Conservation (phyloP, 2,113 vertebrate genomes). For the Proterorhinus semilunaris region DNA sequence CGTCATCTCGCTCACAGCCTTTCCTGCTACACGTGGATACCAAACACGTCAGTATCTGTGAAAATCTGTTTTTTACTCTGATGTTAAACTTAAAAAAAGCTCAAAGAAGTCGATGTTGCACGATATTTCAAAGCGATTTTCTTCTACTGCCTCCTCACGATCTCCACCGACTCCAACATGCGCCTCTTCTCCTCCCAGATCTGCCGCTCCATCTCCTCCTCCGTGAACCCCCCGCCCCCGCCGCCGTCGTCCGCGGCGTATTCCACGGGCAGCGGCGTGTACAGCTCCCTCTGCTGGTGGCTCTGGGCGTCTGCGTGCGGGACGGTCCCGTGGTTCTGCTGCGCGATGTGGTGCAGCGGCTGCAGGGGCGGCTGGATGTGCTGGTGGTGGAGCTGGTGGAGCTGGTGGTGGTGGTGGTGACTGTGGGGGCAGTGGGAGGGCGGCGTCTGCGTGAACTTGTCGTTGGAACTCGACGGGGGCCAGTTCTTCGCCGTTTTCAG, state of each 20-base stretch:
- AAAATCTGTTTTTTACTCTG: too few relatives aligned
- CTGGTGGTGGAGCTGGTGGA: constrained; percentile 29
- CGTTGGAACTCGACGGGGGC: too few relatives aligned
- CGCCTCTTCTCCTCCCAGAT: constrained; percentile 27
- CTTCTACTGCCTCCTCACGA: not conserved
- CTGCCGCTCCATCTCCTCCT: not conserved
- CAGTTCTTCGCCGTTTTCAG: constrained; percentile 86
- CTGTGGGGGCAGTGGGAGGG: constrained; percentile 8
- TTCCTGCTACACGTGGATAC: too few relatives aligned
- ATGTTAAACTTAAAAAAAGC: too few relatives aligned
- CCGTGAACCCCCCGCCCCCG: not conserved
- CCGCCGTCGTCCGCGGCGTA: constrained; percentile 12
- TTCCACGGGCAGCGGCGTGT: constrained; percentile 50
- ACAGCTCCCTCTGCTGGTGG: constrained; percentile 57
- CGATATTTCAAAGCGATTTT: too few relatives aligned
- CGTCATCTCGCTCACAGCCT: too few relatives aligned
- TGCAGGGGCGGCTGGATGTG: constrained; percentile 21
- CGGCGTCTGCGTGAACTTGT: constrained; percentile 52
- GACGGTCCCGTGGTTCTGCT: constrained; percentile 51
- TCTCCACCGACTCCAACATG: not conserved
- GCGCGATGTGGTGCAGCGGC: constrained; percentile 53
- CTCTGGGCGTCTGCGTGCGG: constrained; percentile 38
- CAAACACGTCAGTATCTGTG: too few relatives aligned
- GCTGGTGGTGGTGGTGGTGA: constrained; percentile 47
- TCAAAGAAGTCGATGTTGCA: too few relatives aligned